These are phyloP conservation scores for Setophaga kirtlandii DNA, from an alignment of 2,113 vertebrate species.

Conservation along the genomic window DNA sequence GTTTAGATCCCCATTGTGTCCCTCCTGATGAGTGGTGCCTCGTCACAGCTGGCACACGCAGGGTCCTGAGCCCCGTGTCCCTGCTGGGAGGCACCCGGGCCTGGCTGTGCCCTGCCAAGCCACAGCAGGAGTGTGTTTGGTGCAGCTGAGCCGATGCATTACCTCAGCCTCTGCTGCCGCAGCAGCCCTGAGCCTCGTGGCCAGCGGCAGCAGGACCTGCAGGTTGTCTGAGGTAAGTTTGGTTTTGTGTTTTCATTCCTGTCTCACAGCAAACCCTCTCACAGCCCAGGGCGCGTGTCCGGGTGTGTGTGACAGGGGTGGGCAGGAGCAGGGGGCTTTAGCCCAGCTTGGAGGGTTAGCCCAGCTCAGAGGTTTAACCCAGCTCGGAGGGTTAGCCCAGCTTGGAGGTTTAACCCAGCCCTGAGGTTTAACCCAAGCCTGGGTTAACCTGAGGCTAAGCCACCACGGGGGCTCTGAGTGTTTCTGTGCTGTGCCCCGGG, in stretches of 20 bases:
- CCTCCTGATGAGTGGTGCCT: background rate
- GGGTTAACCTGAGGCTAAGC: background rate
- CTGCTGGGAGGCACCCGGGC: background rate
- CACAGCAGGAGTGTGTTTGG: background rate
- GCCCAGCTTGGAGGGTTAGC: no score
- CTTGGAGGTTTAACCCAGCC: background rate
- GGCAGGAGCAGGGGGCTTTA: background rate
- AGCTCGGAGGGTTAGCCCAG: background rate
- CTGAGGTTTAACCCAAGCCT: background rate
- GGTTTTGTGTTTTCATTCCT: background rate
- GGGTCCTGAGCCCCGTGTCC: background rate
- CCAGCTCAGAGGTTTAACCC: background rate
- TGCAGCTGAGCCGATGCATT: fast-evolving
- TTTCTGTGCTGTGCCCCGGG: background rate
- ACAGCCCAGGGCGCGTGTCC: background rate
- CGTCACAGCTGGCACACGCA: background rate
- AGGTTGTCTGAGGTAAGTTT: background rate
- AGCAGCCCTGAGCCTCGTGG: background rate
- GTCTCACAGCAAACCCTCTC: background rate
- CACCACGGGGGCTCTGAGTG: no score
- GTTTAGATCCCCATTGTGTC: background rate
- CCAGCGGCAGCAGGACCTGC: background rate
- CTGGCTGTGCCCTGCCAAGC: background rate
- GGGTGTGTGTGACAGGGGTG: background rate
- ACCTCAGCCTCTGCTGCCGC: background rate